A percentile compares a stretch with the other conserved stretches of the same genome.
phyloP scores from a whole-genome alignment of 2,797 vertebrate species.

The Neostethus bicornis region DNA sequence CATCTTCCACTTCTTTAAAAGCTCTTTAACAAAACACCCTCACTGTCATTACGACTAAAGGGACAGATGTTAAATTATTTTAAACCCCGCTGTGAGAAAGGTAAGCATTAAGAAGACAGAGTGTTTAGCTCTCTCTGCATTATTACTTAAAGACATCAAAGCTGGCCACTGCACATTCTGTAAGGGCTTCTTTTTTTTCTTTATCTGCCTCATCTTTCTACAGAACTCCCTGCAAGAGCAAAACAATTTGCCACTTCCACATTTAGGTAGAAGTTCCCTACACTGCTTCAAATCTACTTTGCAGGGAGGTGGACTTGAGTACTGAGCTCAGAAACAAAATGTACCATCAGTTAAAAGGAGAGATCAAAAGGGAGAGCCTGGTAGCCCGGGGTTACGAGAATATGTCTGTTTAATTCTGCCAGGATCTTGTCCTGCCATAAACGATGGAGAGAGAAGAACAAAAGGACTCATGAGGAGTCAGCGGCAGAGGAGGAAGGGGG shows the following conservation, averaged over 20 bases:
- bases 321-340: slow-evolving; percentile 53
- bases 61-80: slow-evolving; percentile 56
- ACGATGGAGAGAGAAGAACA: slow-evolving; percentile 56
- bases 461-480: slow-evolving; percentile 55
- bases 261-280: slow-evolving; percentile 27
- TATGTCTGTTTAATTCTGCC: slow-evolving; percentile 63
- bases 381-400: slow-evolving; percentile 63
- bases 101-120: slow-evolving; percentile 37
- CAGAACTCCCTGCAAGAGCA: slow-evolving; percentile 44
- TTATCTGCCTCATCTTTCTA: slow-evolving; percentile 41
- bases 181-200: slow-evolving; percentile 43
- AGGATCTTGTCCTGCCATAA: slow-evolving; percentile 62
- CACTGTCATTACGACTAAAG: slow-evolving; percentile 30
- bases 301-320: slow-evolving; percentile 40
- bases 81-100: slow-evolving; percentile 47
- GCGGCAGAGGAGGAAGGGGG: slow-evolving; percentile 35
- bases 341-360: slow-evolving; percentile 43
- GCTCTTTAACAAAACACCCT: slow-evolving; percentile 40
- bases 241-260: slow-evolving; percentile 56
- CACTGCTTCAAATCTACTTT: slow-evolving; percentile 34
- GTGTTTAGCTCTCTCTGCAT: slow-evolving; percentile 50
- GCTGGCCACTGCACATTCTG: slow-evolving; percentile 36
- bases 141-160: slow-evolving; percentile 67
- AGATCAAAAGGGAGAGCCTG: slow-evolving; percentile 56
- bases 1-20: slow-evolving; percentile 25